phyloP scores from a whole-genome alignment of 2,797 vertebrate species.

The Lutjanus argentimaculatus region DNA sequence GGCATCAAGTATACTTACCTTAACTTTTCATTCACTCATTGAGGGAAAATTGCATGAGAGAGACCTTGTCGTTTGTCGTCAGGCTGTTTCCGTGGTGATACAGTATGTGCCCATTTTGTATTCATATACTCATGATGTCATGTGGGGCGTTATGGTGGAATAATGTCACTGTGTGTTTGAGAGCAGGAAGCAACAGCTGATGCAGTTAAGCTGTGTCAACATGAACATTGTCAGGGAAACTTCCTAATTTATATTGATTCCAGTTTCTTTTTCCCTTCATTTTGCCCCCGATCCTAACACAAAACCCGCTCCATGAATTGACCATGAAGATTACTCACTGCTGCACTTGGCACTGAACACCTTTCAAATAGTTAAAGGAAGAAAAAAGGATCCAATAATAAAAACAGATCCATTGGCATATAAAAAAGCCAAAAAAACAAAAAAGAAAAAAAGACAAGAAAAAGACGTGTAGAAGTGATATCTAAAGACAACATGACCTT shows the following conservation, averaged over 20 bases:
- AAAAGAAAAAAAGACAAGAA: not conserved
- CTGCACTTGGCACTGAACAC: not conserved
- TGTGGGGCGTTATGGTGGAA: constrained; percentile 27
- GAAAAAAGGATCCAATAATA: not conserved
- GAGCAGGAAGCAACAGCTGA: constrained; percentile 28
- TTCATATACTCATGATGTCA: constrained; percentile 38
- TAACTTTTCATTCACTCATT: constrained; percentile 57
- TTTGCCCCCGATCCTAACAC: not conserved
- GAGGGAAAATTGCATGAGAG: constrained; percentile 30
- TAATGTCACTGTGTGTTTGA: constrained; percentile 49
- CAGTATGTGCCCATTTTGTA: constrained; percentile 34
- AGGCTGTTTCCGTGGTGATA: constrained; percentile 42
- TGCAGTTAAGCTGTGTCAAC: not conserved
- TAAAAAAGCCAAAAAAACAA: not conserved
- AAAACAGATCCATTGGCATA: not conserved
- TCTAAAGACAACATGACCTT: constrained; percentile 7
- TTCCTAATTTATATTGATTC: not conserved
- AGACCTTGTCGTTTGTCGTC: constrained; percentile 12
- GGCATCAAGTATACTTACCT: constrained; percentile 75
- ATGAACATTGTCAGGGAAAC: not conserved
- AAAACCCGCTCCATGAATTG: not conserved
- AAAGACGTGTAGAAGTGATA: constrained; percentile 9
- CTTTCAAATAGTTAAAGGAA: not conserved
- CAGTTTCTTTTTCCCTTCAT: not conserved
- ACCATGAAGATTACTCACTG: not conserved